phyloP scores from a whole-genome alignment of 2,797 vertebrate species.

The Scyliorhinus canicula region DNA sequence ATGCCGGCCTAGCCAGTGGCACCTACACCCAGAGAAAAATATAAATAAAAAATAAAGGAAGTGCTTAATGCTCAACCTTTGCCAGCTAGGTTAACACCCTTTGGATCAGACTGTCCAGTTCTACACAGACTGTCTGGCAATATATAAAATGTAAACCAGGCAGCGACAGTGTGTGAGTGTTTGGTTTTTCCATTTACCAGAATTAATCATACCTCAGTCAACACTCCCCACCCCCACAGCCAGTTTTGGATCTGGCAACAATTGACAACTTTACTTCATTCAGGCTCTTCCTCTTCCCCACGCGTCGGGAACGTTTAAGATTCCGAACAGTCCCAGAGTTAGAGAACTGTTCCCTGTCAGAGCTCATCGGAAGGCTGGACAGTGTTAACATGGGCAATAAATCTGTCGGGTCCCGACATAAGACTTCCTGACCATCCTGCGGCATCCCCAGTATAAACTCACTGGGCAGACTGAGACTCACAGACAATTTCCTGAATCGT shows the following conservation, averaged over 20 bases:
- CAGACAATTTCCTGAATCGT: neutral
- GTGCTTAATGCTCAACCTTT: neutral
- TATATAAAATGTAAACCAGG: neutral
- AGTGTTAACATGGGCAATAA: neutral
- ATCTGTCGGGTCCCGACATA: neutral
- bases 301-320: neutral
- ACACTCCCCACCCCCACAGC: neutral
- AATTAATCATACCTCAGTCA: neutral
- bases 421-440: neutral
- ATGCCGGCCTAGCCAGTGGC: neutral
- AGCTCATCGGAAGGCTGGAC: neutral
- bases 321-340: neutral
- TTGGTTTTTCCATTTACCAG: neutral
- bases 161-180: neutral
- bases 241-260: neutral
- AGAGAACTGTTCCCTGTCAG: neutral
- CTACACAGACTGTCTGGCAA: neutral
- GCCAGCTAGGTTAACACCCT: neutral
- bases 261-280: neutral
- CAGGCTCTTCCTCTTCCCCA: neutral
- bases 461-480: neutral
- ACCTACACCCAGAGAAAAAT: neutral
- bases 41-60: neutral
- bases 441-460: neutral
- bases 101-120: neutral